Evolutionary conservation across 64 coral and sea anemone genomes (phyloP).

Genomic region (Montipora capricornis): DNA sequence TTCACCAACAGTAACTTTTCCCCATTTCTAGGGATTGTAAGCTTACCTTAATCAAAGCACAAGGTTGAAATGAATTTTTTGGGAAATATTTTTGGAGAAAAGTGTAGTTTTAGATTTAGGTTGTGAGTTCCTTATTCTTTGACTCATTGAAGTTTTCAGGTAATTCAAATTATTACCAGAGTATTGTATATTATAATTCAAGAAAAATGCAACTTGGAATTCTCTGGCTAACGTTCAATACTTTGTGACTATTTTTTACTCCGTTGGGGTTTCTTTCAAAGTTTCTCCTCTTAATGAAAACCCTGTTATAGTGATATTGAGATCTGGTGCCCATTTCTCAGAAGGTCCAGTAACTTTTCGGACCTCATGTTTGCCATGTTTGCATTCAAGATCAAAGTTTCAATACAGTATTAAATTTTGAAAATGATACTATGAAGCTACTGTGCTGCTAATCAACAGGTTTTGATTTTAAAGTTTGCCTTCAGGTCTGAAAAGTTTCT

Average conservation of each 20-base stretch:
- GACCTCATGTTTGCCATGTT: background rate
- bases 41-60: conserved; percentile 25
- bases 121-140: conserved; percentile 9
- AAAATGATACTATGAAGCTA: background rate
- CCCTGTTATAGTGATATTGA: conserved; percentile 1
- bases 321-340: conserved; percentile 7
- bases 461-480: conserved; percentile 26
- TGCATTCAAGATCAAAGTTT: conserved; percentile 21
- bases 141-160: conserved; percentile 9
- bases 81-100: conserved; percentile 28
- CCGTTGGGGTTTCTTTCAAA: background rate
- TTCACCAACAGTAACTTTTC: background rate
- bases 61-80: conserved; percentile 12
- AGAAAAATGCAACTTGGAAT: conserved; percentile 5
- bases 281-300: background rate
- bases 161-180: conserved; percentile 10
- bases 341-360: conserved; percentile 15
- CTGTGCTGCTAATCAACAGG: background rate
- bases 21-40: conserved; percentile 8
- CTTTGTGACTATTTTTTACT: conserved; percentile 1
- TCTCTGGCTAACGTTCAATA: background rate
- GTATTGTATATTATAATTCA: conserved; percentile 23
- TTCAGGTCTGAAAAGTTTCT: conserved; percentile 11
- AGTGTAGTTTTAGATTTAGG: conserved; percentile 9
- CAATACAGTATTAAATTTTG: conserved; percentile 6